Percentiles rank a stretch among this genome's conserved stretches.
phyloP scores from a whole-genome alignment of 1,140 invertebrate species.

The Limonius californicus region DNA sequence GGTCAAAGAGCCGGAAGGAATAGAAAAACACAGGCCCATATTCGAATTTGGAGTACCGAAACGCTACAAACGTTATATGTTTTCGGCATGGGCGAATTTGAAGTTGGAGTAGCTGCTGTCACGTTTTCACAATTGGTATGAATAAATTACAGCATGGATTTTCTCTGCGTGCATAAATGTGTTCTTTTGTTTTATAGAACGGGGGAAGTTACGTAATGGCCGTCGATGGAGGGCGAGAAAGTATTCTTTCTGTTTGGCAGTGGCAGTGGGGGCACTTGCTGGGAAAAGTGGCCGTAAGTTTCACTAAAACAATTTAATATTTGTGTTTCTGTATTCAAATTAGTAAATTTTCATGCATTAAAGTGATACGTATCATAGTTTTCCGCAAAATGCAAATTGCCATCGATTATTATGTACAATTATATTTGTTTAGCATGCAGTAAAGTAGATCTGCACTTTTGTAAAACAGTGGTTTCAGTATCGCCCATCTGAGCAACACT shows the following conservation, averaged over 20 bases:
- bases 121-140: conserved; percentile 84
- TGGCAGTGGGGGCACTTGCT: conserved; percentile 86
- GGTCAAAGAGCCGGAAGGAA: conserved; percentile 81
- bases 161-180: background rate
- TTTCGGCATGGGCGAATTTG: conserved; percentile 88
- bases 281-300: conserved; percentile 81
- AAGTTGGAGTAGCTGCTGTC: conserved; percentile 82
- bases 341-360: background rate
- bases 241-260: conserved; percentile 84
- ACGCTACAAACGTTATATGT: conserved; percentile 88
- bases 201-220: conserved; percentile 84
- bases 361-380: background rate
- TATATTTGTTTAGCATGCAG: too few relatives aligned
- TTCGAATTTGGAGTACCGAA: conserved; percentile 91
- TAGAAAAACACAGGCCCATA: conserved; percentile 83
- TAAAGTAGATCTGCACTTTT: too few relatives aligned
- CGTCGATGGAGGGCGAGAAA: conserved; percentile 79
- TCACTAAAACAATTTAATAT: too few relatives aligned
- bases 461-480: too few relatives aligned
- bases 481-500: too few relatives aligned
- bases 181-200: conserved; percentile 55
- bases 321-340: background rate
- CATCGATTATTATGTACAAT: background rate
- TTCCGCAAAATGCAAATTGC: background rate
- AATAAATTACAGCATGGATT: background rate